Conservation (phyloP, 2,888 invertebrate species). For the Drosophila differens region DNA sequence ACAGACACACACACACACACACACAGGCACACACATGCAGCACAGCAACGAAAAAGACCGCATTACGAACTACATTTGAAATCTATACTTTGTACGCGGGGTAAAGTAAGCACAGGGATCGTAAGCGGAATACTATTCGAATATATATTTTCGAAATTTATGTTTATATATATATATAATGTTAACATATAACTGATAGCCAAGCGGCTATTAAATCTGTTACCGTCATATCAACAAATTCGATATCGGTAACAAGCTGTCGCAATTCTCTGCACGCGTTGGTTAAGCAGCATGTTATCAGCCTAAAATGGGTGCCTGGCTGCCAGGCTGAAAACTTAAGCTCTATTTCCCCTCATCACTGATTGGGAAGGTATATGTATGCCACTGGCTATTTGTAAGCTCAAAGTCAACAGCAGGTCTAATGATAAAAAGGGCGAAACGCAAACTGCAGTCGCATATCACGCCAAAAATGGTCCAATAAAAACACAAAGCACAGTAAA, state of each 20-base stretch:
- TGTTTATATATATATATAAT: neutral
- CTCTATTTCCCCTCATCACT: neutral
- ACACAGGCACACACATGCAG: neutral
- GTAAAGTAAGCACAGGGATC: neutral
- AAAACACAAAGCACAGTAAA: neutral
- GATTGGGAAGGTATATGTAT: neutral
- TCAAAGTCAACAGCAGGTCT: neutral
- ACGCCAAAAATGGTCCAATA: neutral
- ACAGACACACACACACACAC: neutral
- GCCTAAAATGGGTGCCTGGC: neutral
- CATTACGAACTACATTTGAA: neutral
- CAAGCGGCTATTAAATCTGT: neutral
- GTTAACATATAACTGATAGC: neutral
- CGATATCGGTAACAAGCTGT: neutral
- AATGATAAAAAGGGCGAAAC: neutral
- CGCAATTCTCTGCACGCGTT: neutral
- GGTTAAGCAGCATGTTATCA: neutral
- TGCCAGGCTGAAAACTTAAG: neutral
- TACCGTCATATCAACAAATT: neutral
- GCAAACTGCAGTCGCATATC: neutral
- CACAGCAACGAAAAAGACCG: neutral
- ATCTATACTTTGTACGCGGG: neutral
- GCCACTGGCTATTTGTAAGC: neutral
- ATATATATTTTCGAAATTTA: neutral
- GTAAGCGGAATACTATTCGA: neutral